Evolutionary conservation across 2,797 vertebrate species (phyloP), one percentile per base, ranked within the genome.

Genomic region (Coluber constrictor): DNA sequence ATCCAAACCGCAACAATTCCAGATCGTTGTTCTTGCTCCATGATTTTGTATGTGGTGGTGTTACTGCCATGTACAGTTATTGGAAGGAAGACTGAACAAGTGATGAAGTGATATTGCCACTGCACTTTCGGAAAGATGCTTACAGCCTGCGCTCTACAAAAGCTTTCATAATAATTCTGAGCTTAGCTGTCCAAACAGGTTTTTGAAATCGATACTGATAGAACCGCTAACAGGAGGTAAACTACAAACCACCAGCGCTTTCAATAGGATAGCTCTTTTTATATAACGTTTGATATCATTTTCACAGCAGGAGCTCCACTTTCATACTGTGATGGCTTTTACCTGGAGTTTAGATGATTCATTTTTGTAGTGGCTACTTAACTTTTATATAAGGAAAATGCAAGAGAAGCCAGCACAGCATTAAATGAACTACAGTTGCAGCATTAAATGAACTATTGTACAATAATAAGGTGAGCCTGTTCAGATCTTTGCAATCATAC

Each of bases 331-430:
- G 97, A 96, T 97, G 96, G 96, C 97, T 97, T 97, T 97, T 97
- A 97, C 96, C 97, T 97, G 96, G 96, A 97, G 96, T 97, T 97
- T 97, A 96, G 96, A 96, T 96, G 97, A 97, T 97, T 97, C 97
- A 97, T 97, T 97, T 97, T 97, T 97, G 95, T 96, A 97, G 96
- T 95, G 96, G 96, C 97, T 97, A 95, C 97, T 97, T 97, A 97
- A 97, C 96, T 97, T 97, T 97, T 97, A 96, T 97, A 97, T 95
- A 94, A 96, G 92, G 94, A 96, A 97, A 97, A 97, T 97, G 93
- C 96, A 97, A 96, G 97, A 96, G 96, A 94, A 97, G 95, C 93
- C 93, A 97, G 92, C 94, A 94, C 94, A 96, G 95, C 96, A 96
- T 96, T 97, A 96, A 96, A 97, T 96, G 96, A 96, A 94, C 96